These are phyloP conservation scores for Odobenus rosmarus DNA, from an alignment of 2,113 vertebrate genomes.

Conservation along the genomic window DNA sequence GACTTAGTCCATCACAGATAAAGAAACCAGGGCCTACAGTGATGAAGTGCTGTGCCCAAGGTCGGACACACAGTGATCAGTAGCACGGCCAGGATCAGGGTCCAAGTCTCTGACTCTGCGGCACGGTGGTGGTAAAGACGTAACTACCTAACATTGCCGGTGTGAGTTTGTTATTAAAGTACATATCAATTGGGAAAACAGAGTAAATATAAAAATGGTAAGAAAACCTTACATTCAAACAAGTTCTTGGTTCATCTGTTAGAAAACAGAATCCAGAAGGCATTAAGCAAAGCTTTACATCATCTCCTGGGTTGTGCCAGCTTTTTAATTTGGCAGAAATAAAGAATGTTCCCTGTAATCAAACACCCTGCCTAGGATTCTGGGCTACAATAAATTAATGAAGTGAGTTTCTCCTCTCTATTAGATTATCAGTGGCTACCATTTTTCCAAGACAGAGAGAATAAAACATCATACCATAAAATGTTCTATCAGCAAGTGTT, in stretches of 20 bases:
- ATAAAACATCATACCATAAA: conserved; percentile 70
- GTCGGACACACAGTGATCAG: not conserved
- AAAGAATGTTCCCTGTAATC: conserved; percentile 61
- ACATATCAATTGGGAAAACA: not conserved
- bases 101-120: not conserved
- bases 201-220: conserved; percentile 23
- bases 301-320: conserved; percentile 24
- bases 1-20: not conserved
- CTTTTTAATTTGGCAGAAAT: conserved; percentile 73
- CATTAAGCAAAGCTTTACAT: conserved; percentile 49
- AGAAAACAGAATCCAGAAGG: not conserved
- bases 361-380: conserved; percentile 60
- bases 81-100: not conserved
- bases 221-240: not conserved
- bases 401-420: conserved; percentile 63
- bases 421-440: conserved; percentile 71
- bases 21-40: not conserved
- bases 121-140: not conserved
- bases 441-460: conserved; percentile 68
- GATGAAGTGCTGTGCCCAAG: not conserved
- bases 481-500: conserved; percentile 69
- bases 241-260: conserved; percentile 1
- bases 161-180: not conserved
- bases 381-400: conserved; percentile 62
- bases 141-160: not conserved